phyloP scores from a whole-genome alignment of 2,888 invertebrate genomes.

The Apantesis nais region DNA sequence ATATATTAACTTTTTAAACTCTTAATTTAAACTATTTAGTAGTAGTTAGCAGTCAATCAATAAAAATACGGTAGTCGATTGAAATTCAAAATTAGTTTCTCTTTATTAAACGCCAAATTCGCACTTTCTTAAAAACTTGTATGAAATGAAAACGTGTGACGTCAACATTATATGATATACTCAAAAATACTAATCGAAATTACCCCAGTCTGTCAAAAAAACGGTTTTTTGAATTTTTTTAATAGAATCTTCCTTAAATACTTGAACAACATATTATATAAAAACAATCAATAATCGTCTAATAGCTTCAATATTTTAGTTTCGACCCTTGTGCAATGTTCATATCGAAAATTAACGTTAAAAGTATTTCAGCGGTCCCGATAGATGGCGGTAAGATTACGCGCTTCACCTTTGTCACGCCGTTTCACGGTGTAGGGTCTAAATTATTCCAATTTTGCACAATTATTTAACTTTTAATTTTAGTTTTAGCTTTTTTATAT shows the following conservation, averaged over 20 bases:
- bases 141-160: neutral
- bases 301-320: neutral
- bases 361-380: neutral
- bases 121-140: neutral
- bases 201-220: neutral
- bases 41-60: neutral
- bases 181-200: neutral
- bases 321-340: neutral
- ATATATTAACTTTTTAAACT: neutral
- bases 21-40: neutral
- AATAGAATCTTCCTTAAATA: neutral
- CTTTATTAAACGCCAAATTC: neutral
- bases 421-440: neutral
- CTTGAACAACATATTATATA: neutral
- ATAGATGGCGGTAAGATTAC: neutral
- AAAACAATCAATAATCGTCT: neutral
- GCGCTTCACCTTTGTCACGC: neutral
- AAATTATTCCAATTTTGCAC: neutral
- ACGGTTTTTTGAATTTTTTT: neutral
- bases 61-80: neutral
- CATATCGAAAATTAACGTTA: neutral
- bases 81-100: neutral
- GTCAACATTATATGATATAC: neutral
- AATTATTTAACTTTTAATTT: neutral
- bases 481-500: neutral